These are phyloP conservation scores for Chamaetylas fuelleborni DNA, from an alignment of 2,113 vertebrate species.

Conservation along the genomic window DNA sequence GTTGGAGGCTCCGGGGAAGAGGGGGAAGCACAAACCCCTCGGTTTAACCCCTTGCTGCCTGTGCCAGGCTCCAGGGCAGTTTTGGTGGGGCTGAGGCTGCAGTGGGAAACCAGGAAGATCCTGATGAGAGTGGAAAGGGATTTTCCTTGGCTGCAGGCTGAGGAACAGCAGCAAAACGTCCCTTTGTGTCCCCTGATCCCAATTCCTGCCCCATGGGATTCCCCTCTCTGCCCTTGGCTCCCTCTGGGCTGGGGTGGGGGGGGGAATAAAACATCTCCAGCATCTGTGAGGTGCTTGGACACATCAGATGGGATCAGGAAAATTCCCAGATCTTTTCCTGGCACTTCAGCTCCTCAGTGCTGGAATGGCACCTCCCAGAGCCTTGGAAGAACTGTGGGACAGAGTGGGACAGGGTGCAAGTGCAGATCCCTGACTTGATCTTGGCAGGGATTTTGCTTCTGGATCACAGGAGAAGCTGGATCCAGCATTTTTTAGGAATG, in stretches of 20 bases:
- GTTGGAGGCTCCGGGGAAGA: not conserved
- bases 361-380: not conserved
- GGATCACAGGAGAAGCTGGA: not conserved
- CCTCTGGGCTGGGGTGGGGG: rapidly evolving
- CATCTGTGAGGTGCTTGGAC: not conserved
- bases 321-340: not conserved
- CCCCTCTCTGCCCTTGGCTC: not conserved
- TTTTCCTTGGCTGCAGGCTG: not conserved
- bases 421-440: not conserved
- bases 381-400: not conserved
- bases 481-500: not conserved
- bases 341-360: not conserved
- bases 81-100: not conserved
- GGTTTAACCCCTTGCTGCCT: not conserved
- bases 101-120: not conserved
- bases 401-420: not conserved
- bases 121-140: not conserved
- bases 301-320: not conserved
- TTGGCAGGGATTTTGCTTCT: not conserved
- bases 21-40: not conserved
- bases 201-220: not conserved
- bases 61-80: not conserved
- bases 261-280: not conserved
- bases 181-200: not conserved
- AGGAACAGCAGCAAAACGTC: not conserved